phyloP scores from a whole-genome alignment of 2,888 invertebrate species.

The Chloroclysta siterata region DNA sequence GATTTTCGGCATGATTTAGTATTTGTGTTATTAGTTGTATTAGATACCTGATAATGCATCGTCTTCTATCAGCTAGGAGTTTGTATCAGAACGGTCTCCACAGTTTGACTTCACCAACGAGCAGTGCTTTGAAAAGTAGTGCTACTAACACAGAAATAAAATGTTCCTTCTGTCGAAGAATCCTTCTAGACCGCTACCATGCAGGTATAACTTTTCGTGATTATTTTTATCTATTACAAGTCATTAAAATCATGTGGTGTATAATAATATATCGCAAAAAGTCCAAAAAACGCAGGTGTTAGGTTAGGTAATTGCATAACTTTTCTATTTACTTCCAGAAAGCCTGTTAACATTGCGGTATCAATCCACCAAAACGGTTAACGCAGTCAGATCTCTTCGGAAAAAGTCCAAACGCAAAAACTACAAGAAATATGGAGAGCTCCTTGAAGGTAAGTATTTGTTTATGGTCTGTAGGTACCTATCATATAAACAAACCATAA shows the following conservation, averaged over 20 bases:
- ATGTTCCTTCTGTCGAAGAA: conserved; percentile 77
- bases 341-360: conserved; percentile 61
- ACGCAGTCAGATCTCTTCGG: conserved; percentile 61
- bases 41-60: conserved; percentile 68
- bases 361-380: conserved; percentile 77
- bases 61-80: conserved; percentile 71
- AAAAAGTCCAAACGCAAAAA: conserved; percentile 79
- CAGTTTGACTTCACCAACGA: conserved; percentile 58
- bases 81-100: conserved; percentile 72
- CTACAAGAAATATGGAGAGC: conserved; percentile 86
- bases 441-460: conserved; percentile 86
- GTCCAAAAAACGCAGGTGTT: not conserved
- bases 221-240: not conserved
- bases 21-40: conserved; percentile 51
- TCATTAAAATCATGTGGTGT: not conserved
- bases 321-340: conserved; percentile 62
- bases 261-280: not conserved
- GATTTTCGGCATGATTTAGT: conserved; percentile 57
- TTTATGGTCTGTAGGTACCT: conserved; percentile 15
- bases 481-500: conserved; percentile 42
- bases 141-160: conserved; percentile 63
- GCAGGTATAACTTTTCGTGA: conserved; percentile 57
- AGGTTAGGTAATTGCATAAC: conserved; percentile 75
- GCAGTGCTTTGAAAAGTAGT: conserved; percentile 53
- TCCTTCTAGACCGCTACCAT: conserved; percentile 61